Base-by-base conservation (phyloP, 2,888 invertebrate species). In the Podabrus alpinus region DNA sequence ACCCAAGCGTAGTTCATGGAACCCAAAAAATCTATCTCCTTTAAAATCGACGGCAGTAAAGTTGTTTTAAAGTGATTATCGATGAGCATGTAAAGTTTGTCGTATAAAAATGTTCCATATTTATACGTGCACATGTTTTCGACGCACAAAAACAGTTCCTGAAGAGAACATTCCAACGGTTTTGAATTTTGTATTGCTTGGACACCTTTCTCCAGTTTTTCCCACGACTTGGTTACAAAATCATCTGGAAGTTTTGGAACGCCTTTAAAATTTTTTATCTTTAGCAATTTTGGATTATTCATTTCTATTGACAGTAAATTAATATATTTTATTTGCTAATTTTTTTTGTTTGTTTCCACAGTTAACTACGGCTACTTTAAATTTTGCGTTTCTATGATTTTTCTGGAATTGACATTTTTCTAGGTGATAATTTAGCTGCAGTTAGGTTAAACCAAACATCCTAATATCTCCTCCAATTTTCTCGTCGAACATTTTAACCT, bases 61-160 rank as follows among this genome's bases (percentile, higher is more conserved):
- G 95, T 95, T 3, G 93, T 92, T 85, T 94, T 93, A 1, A 98
- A 94, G 85, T 97, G 95, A 67, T 91, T 91, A 87, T 97, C 96
- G 59, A 94, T 94, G 71, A 95, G 87, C 80, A 92, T 91, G 82
- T 94, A 93, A 70, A 98, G 89, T 88, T 95, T 95, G 74, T 93
- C 92, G 87, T 97, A 97, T 11, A 97, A 89, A 79, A 93, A 92
- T 13, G 94, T 92, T 70, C 96, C 95, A 94, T 96, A 95, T 90
- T 96, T 95, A 88, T 96, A 94, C 84, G 94, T 95, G 88, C 97
- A 97, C 93, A 98, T 94, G 89, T 97, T 97, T 87, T 98, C 97
- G 29, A 98, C 98, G 25, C 95, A 95, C 87, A 96, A 94, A 87
- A 97, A 97, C 64, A 97, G 89, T 86, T 97, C 97, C 88, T 98